These are phyloP conservation scores for Thymelicus acteon DNA, from an alignment of 2,888 invertebrate species.

Conservation along the genomic window DNA sequence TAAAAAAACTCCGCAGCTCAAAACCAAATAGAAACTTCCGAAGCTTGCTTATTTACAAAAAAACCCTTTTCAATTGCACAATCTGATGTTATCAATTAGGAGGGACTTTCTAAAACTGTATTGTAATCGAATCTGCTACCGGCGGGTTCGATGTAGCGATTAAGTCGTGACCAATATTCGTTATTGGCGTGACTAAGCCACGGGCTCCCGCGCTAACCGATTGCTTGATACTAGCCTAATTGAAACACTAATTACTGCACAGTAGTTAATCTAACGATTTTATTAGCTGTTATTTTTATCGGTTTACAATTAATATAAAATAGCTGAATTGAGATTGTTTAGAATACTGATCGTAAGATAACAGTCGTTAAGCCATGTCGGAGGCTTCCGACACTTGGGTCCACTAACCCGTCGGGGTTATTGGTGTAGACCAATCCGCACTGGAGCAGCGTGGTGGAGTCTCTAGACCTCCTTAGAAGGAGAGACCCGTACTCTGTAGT, in stretches of 20 bases:
- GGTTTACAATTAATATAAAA: too few relatives aligned
- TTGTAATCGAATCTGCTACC: constrained; percentile 62
- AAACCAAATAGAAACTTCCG: too few relatives aligned
- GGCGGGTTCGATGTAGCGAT: constrained; percentile 65
- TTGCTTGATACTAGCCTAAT: constrained; percentile 16
- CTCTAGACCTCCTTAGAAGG: too few relatives aligned
- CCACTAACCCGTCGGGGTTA: too few relatives aligned
- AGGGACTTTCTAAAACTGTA: constrained; percentile 53
- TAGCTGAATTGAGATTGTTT: too few relatives aligned
- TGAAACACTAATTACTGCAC: constrained; percentile 12
- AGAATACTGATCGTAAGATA: too few relatives aligned
- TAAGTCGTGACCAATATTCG: constrained; percentile 73
- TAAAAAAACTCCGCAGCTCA: too few relatives aligned
- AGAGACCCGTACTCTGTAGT: too few relatives aligned
- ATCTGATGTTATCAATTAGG: constrained; percentile 30
- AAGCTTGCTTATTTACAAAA: background rate
- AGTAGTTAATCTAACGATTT: background rate
- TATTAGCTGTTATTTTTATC: background rate
- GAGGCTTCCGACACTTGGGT: too few relatives aligned
- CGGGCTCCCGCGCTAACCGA: constrained; percentile 45
- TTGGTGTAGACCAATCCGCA: too few relatives aligned
- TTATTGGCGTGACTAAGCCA: constrained; percentile 68
- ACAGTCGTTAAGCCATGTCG: too few relatives aligned
- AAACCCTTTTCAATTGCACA: constrained; percentile 13
- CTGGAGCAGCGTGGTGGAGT: too few relatives aligned